Evolutionary conservation across 2,888 invertebrate species (phyloP).

Genomic region (Helleia helle): DNA sequence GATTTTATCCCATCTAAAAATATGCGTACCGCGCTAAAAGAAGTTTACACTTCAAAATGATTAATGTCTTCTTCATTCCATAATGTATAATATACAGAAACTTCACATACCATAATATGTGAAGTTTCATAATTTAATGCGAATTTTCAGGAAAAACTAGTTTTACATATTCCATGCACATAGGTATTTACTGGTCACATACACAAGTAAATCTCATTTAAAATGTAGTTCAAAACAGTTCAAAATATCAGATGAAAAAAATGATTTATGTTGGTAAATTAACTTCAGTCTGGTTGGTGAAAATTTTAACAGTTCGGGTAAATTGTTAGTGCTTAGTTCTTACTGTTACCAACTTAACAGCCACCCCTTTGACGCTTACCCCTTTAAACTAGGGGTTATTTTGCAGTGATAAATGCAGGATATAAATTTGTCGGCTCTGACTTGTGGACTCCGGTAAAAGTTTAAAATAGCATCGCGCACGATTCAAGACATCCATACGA

Average conservation of each 20-base stretch:
- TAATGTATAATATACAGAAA: too few species aligned
- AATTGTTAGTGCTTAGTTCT: slow-evolving; percentile 11
- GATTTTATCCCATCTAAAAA: too few species aligned
- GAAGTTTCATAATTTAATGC: too few species aligned
- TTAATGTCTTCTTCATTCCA: too few species aligned
- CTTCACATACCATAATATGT: too few species aligned
- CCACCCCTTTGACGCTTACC: neutral
- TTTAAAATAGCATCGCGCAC: neutral
- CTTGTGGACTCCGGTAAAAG: slow-evolving; percentile 6
- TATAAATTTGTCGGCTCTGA: neutral
- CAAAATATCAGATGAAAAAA: slow-evolving; percentile 5
- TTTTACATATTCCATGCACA: too few species aligned
- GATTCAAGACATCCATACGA: neutral
- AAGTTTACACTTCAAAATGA: too few species aligned
- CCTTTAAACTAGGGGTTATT: neutral
- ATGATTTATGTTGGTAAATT: slow-evolving; percentile 9
- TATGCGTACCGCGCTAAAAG: too few species aligned
- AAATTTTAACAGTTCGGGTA: slow-evolving; percentile 15
- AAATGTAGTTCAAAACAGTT: neutral
- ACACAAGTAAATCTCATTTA: neutral
- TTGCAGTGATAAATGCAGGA: neutral
- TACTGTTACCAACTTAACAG: neutral
- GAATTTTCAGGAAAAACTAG: too few species aligned
- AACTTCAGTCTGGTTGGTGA: slow-evolving; percentile 5
- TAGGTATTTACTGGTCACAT: too few species aligned